phyloP scores from a whole-genome alignment of 2,888 invertebrate genomes.

The Parasteatoda lunata region DNA sequence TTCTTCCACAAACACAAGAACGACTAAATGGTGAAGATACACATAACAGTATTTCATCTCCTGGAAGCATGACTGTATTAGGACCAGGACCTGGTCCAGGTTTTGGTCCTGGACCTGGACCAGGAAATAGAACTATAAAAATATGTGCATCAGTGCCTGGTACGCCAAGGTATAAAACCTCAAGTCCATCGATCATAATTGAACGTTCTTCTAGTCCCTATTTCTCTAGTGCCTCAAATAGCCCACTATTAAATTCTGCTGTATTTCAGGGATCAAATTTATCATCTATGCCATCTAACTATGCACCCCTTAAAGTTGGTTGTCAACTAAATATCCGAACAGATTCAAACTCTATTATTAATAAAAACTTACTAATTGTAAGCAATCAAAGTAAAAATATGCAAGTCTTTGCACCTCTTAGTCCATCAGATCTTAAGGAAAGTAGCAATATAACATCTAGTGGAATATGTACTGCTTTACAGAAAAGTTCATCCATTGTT shows the following conservation, averaged over 20 bases:
- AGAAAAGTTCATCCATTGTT: slow-evolving; percentile 45
- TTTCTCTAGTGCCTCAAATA: slow-evolving; percentile 70
- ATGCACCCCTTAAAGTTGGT: slow-evolving; percentile 56
- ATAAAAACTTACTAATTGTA: slow-evolving; percentile 52
- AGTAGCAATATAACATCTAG: slow-evolving; percentile 30
- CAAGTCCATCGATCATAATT: slow-evolving; percentile 71
- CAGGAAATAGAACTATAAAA: slow-evolving; percentile 52
- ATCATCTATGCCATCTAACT: slow-evolving; percentile 61
- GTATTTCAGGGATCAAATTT: slow-evolving; percentile 64
- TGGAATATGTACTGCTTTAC: slow-evolving; percentile 46
- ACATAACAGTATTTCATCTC: slow-evolving; percentile 58
- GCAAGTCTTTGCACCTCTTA: slow-evolving; percentile 68
- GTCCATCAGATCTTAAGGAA: slow-evolving; percentile 65
- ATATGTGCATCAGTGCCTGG: slow-evolving; percentile 41
- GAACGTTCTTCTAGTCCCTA: slow-evolving; percentile 69
- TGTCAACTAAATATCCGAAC: slow-evolving; percentile 22
- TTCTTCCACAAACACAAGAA: slow-evolving; percentile 73
- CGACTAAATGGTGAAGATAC: slow-evolving; percentile 72
- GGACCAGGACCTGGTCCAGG: slow-evolving; percentile 70
- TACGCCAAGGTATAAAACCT: slow-evolving; percentile 70
- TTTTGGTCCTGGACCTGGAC: slow-evolving; percentile 63
- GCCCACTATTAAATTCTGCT: slow-evolving; percentile 69
- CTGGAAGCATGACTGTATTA: slow-evolving; percentile 38
- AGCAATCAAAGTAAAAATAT: slow-evolving; percentile 64
- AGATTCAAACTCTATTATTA: slow-evolving; percentile 33